Conservation (phyloP, 2,888 invertebrate genomes). For the Chymomyza fuscimana region DNA sequence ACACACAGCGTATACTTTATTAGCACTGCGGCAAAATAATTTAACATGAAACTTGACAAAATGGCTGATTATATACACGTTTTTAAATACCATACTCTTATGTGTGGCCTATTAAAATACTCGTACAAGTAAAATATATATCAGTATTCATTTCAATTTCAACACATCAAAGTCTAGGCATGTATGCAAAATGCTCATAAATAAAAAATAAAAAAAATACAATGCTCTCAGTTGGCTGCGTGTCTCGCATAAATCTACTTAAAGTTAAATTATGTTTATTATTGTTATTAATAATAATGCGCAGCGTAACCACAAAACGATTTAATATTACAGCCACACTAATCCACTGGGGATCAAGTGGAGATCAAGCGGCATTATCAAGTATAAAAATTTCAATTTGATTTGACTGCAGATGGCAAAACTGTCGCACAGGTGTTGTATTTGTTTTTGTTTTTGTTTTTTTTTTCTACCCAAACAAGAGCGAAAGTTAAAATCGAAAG, state of each 20-base stretch:
- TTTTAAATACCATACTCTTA: background rate
- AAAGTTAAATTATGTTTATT: conserved; percentile 73
- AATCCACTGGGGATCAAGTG: conserved; percentile 76
- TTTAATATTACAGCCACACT: conserved; percentile 73
- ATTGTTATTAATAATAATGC: conserved; percentile 56
- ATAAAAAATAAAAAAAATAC: conserved; percentile 2
- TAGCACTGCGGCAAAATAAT: conserved; percentile 65
- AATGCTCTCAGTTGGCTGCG: conserved; percentile 8
- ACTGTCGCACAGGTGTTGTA: background rate
- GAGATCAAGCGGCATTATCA: conserved; percentile 74
- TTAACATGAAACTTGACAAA: conserved; percentile 16
- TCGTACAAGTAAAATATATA: background rate
- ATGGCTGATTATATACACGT: background rate
- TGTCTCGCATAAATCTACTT: conserved; percentile 52
- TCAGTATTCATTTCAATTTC: background rate
- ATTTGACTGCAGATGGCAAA: conserved; percentile 26
- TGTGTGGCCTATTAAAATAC: background rate
- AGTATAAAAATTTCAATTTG: conserved; percentile 68
- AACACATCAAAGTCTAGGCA: background rate
- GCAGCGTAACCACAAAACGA: conserved; percentile 61
- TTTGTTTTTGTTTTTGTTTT: background rate
- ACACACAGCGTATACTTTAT: conserved; percentile 48
- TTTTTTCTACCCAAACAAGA: conserved; percentile 23
- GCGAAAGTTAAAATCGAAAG: conserved; percentile 53
- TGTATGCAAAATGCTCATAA: conserved; percentile 20